Conservation (phyloP, 2,797 vertebrate genomes). For the Liparis tanakae region DNA sequence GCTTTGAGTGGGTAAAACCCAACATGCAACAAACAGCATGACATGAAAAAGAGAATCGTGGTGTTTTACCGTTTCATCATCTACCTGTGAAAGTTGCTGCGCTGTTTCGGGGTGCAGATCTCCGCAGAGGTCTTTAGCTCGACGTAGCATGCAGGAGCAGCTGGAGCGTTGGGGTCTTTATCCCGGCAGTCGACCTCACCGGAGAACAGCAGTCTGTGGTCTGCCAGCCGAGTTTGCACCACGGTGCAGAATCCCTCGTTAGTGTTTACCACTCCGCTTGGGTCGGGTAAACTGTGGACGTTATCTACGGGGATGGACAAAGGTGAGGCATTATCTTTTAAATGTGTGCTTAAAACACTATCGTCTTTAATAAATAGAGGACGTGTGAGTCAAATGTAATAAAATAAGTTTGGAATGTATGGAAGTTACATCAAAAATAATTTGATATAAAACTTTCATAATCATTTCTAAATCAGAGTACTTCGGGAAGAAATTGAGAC, state of each 20-base stretch:
- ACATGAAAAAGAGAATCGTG: not conserved
- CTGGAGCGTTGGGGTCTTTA: slow-evolving; percentile 72
- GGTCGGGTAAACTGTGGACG: slow-evolving; percentile 75
- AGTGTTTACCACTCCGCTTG: slow-evolving; percentile 89
- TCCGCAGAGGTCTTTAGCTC: slow-evolving; percentile 93
- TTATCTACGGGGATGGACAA: slow-evolving; percentile 64
- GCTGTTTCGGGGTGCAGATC: slow-evolving; percentile 89
- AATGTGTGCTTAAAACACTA: not conserved
- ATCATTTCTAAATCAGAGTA: too few relatives aligned
- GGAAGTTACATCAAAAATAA: not conserved
- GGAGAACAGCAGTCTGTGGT: slow-evolving; percentile 89
- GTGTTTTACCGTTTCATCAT: not conserved
- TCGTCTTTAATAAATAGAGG: not conserved
- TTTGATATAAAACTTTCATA: too few relatives aligned
- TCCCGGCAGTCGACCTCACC: slow-evolving; percentile 92
- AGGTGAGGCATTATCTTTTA: not conserved
- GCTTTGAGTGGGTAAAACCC: not conserved
- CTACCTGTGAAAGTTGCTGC: slow-evolving; percentile 90
- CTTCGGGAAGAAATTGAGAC: too few relatives aligned
- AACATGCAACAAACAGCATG: not conserved
- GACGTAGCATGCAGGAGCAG: slow-evolving; percentile 88
- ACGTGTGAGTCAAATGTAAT: slow-evolving; percentile 2
- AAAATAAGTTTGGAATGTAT: not conserved
- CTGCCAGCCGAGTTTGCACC: slow-evolving; percentile 87
- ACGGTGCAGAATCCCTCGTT: slow-evolving; percentile 94